Percentiles rank a stretch among this genome's conserved stretches.
phyloP scores from a whole-genome alignment of 2,888 invertebrate genomes.

The Tinea pellionella region DNA sequence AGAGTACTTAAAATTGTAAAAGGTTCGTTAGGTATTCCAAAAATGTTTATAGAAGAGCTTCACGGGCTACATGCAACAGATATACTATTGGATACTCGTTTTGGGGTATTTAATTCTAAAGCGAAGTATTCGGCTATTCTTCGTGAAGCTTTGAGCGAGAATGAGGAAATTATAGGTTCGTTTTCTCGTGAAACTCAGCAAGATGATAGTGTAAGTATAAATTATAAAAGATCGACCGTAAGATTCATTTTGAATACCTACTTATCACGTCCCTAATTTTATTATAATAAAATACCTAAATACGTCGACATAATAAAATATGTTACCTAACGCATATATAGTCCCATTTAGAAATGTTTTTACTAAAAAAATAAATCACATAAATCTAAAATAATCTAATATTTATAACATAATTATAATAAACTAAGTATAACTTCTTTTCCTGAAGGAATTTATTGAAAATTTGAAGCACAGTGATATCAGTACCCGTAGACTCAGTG shows the following conservation, averaged over 20 bases:
- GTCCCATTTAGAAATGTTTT: no score
- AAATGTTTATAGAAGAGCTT: constrained; percentile 48
- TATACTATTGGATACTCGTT: background rate
- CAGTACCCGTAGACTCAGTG: background rate
- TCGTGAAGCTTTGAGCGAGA: background rate
- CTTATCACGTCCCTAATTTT: no score
- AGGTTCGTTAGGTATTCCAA: background rate
- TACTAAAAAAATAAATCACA: no score
- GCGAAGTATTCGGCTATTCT: constrained; percentile 15
- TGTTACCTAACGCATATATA: no score
- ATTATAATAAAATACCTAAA: no score
- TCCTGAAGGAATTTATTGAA: background rate
- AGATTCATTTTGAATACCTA: no score
- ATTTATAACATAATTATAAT: no score
- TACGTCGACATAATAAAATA: no score
- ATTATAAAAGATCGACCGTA: no score
- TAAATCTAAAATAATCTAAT: no score
- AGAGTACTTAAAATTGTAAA: no score
- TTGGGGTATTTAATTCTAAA: background rate
- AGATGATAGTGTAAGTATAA: background rate
- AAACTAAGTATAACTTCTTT: no score
- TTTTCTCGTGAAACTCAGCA: background rate
- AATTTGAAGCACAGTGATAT: background rate
- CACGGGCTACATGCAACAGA: constrained; percentile 56
- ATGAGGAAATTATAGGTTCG: background rate